Conservation (phyloP, 1,140 invertebrate species). For the Branchinecta lindahli region DNA sequence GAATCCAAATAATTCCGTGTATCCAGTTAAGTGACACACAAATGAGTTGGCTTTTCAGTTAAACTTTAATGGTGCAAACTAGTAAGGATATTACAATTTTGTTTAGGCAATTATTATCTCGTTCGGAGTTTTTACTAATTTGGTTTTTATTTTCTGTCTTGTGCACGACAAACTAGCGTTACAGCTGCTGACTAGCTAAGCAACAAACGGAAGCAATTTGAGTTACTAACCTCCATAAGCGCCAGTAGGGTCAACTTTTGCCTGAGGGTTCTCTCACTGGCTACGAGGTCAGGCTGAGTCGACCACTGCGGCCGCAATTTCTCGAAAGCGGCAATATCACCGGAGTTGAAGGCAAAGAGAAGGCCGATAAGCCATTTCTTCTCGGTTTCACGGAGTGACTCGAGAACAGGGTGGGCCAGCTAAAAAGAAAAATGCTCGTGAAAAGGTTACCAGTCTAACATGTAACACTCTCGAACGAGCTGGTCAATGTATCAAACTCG, state of each 20-base stretch:
- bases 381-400: slow-evolving; percentile 60
- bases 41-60: no score
- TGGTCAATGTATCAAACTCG: slow-evolving; percentile 3
- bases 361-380: slow-evolving; percentile 81
- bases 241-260: slow-evolving; percentile 90
- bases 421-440: slow-evolving; percentile 28
- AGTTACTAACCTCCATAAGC: slow-evolving; percentile 68
- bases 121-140: no score
- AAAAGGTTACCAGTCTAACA: slow-evolving; percentile 15
- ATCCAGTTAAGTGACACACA: no score
- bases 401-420: slow-evolving; percentile 83
- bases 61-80: no score
- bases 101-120: no score
- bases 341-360: slow-evolving; percentile 79
- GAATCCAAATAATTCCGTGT: no score
- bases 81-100: no score
- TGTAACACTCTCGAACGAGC: not conserved
- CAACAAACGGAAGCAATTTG: slow-evolving; percentile 14
- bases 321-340: slow-evolving; percentile 73
- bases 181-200: slow-evolving; percentile 7
- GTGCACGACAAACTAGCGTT: no score
- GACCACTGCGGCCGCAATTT: slow-evolving; percentile 60
- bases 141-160: no score
- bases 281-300: slow-evolving; percentile 69
- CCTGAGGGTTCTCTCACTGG: slow-evolving; percentile 61